phyloP scores from a whole-genome alignment of 35 echinoderm and acorn worm genomes.

The Holothuria glaberrima region DNA sequence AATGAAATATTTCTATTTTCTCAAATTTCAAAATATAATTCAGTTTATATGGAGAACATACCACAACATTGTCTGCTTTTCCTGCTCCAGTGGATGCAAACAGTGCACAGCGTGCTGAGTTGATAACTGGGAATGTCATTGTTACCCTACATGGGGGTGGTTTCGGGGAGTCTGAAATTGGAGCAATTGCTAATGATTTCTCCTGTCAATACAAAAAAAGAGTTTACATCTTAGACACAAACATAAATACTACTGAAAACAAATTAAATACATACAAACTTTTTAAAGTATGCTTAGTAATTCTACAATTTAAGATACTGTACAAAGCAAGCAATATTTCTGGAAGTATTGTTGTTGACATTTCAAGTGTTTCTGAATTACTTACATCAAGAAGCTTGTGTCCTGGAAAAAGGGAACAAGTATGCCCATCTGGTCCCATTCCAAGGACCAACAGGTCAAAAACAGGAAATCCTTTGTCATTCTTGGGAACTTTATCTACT shows the following conservation, averaged over 20 bases:
- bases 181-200: slow-evolving; percentile 72
- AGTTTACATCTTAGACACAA: background rate
- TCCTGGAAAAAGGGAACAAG: slow-evolving; percentile 96
- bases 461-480: slow-evolving; percentile 66
- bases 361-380: too few relatives aligned
- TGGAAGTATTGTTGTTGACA: too few relatives aligned
- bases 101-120: slow-evolving; percentile 83
- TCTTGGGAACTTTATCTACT: slow-evolving; percentile 69
- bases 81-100: slow-evolving; percentile 89
- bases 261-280: too few relatives aligned
- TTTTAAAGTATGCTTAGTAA: too few relatives aligned
- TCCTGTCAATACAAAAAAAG: slow-evolving; percentile 61
- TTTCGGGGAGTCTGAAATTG: slow-evolving; percentile 93
- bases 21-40: too few relatives aligned
- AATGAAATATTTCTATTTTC: too few relatives aligned
- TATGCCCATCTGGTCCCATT: slow-evolving; percentile 99
- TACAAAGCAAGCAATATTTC: too few relatives aligned
- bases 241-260: too few relatives aligned
- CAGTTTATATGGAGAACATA: slow-evolving; percentile 46
- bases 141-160: slow-evolving; percentile 94
- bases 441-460: slow-evolving; percentile 97
- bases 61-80: slow-evolving; percentile 86
- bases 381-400: slow-evolving; percentile 85
- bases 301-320: too few relatives aligned
- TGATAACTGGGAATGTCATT: slow-evolving; percentile 93